Evolutionary conservation across 2,888 invertebrate species (phyloP), one percentile per base, ranked within the genome.

Genomic region (Helleia helle): DNA sequence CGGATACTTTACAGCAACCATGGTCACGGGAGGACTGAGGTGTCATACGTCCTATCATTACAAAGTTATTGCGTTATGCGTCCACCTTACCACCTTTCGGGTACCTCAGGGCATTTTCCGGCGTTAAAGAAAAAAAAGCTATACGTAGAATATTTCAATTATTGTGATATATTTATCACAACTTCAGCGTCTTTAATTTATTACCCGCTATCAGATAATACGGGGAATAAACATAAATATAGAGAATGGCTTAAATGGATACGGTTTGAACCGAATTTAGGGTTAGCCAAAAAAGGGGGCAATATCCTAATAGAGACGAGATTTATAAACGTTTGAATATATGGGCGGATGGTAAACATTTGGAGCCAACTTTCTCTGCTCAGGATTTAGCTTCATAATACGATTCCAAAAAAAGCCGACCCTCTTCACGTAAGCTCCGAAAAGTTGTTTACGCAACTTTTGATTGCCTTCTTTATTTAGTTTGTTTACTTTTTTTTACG

Each of bases 401-500:
- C 41, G 34, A 29, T 36, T 38, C 25, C 5, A 18, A 18, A 30
- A 42, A 38, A 42, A 39, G 46, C 45, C 47, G 55, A 52, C 55
- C 54, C 60, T 59, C 62, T 66, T 60, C 61, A 66, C 62, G 60
- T 65, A 68, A 71, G 65, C 67, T 66, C 59, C 65, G 61, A 64
- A 70, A 76, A 72, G 69, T 76, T 75, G 69, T 75, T 79, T 73
- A 71, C 67, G 56, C 65, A 79, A 81, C 73, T 81, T 80, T 72
- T 77, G 80, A 80, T 80, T 80, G 76, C 74, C 74, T 77, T 65
- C 71, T 70, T 68, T 66, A 69, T 68, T 68, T 59, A 56, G 67
- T 69, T 72, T 76, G 71, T 74, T 76, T 76, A 75, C 70, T 71
- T 79, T 75, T n/a, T 77, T 74, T 70, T 71, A 70, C 71, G 70